Conservation (phyloP, 1,140 invertebrate species). For the Anadara kagoshimensis region DNA sequence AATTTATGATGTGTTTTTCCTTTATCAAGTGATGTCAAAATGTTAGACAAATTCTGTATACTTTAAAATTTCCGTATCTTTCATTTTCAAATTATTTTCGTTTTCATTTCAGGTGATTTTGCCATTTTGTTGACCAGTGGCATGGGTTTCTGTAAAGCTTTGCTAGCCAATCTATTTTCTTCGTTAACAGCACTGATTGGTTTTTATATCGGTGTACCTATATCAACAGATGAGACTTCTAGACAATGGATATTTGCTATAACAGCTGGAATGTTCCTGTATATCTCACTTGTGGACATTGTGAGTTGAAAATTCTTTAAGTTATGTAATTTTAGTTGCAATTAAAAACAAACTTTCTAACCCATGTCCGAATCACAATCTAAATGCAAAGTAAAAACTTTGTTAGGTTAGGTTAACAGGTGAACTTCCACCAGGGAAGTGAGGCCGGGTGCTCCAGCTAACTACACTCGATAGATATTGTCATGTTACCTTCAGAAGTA, state of each 20-base stretch:
- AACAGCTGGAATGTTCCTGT: slow-evolving; percentile 80
- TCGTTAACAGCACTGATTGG: slow-evolving; percentile 81
- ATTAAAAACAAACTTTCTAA: neutral
- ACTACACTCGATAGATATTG: neutral
- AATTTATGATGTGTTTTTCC: too few relatives aligned
- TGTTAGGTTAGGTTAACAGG: too few relatives aligned
- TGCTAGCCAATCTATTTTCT: slow-evolving; percentile 81
- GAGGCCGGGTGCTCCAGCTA: neutral
- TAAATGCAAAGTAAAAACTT: too few relatives aligned
- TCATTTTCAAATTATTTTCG: neutral
- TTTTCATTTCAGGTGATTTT: slow-evolving; percentile 84
- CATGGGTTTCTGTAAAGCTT: slow-evolving; percentile 78
- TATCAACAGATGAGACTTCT: slow-evolving; percentile 59
- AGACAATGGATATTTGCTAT: slow-evolving; percentile 78
- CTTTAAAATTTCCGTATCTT: too few relatives aligned
- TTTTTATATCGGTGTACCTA: slow-evolving; percentile 76
- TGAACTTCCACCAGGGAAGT: too few relatives aligned
- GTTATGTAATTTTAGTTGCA: neutral
- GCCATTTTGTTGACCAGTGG: slow-evolving; percentile 92
- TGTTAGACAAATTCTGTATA: too few relatives aligned
- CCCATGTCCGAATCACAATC: too few relatives aligned
- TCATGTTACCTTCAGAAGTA: neutral
- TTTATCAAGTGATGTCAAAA: too few relatives aligned
- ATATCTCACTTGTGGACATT: slow-evolving; percentile 80
- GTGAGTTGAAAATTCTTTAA: slow-evolving; percentile 64